Conservation (phyloP, 2,797 vertebrate species). For the Pagetopsis macropterus region DNA sequence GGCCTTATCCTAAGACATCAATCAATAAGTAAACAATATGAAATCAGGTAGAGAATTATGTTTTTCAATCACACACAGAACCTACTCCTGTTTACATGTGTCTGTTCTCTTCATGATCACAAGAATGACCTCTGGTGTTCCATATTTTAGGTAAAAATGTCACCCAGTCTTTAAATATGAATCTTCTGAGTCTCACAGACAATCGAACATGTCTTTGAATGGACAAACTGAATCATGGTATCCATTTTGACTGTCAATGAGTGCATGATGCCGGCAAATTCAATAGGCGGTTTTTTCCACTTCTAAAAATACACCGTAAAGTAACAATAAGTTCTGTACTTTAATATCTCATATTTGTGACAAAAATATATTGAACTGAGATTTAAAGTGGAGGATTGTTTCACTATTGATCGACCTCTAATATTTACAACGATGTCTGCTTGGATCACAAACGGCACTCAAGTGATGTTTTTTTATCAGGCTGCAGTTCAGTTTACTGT, state of each 20-base stretch:
- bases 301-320: neutral
- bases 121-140: neutral
- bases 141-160: neutral
- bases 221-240: neutral
- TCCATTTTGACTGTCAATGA: neutral
- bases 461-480: neutral
- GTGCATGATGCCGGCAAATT: neutral
- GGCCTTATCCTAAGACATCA: neutral
- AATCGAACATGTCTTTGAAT: constrained; percentile 13
- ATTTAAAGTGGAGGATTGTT: neutral
- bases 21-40: neutral
- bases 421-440: neutral
- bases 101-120: neutral
- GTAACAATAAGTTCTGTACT: no score
- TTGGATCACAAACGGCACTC: neutral
- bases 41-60: neutral
- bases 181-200: neutral
- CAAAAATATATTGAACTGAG: no score
- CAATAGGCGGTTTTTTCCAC: neutral
- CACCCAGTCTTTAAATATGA: neutral
- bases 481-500: neutral
- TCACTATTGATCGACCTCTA: neutral
- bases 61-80: neutral
- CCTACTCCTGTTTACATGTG: no score
- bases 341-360: no score